Conservation (phyloP, 2,888 invertebrate species). For the Vannuccia rotundouncinata region DNA sequence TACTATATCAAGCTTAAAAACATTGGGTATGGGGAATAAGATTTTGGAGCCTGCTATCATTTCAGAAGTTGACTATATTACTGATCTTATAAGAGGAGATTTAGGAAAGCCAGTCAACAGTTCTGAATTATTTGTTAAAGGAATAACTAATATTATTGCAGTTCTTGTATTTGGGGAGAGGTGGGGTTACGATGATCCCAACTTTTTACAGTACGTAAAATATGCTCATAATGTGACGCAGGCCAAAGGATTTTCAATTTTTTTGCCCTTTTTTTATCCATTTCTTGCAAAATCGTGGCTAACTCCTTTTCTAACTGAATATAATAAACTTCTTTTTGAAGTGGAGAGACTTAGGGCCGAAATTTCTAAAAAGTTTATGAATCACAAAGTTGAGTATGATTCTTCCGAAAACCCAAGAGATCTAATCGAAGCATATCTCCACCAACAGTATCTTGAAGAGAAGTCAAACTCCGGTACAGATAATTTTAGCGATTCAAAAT, state of each 20-base stretch:
- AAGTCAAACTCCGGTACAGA: not conserved
- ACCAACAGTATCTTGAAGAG: not conserved
- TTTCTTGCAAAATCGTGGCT: not conserved
- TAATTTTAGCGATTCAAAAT: not conserved
- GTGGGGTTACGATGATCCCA: not conserved
- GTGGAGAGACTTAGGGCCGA: not conserved
- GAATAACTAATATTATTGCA: not conserved
- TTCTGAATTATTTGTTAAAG: not conserved
- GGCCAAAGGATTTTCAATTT: not conserved
- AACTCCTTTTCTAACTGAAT: not conserved
- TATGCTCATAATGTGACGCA: not conserved
- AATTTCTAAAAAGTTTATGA: not conserved
- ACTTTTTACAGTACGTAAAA: not conserved
- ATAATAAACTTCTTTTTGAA: not conserved
- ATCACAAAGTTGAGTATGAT: not conserved
- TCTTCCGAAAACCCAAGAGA: not conserved
- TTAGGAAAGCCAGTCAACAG: not conserved
- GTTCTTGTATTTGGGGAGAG: not conserved
- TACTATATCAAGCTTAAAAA: not conserved
- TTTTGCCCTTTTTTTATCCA: not conserved
- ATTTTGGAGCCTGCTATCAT: not conserved
- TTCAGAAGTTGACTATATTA: not conserved
- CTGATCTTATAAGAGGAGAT: not conserved
- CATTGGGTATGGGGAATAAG: not conserved
- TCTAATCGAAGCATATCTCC: not conserved